Conservation (phyloP, 2,113 vertebrate species). For the Ctenodactylus gundi region DNA sequence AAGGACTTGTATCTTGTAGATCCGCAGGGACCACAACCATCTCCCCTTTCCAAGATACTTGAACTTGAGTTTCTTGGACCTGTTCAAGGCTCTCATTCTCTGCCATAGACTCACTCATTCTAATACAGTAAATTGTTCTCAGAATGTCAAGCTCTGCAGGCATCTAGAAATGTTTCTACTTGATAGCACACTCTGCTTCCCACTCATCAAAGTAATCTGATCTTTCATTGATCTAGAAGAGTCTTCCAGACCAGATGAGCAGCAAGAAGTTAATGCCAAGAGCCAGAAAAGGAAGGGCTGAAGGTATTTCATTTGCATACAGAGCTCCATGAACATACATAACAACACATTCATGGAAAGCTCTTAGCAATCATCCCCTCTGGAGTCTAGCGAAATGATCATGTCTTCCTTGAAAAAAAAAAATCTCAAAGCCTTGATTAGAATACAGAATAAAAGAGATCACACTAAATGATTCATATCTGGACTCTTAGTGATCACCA, state of each 20-base stretch:
- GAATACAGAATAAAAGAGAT: neutral
- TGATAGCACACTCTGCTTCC: neutral
- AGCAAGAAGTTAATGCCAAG: neutral
- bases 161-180: neutral
- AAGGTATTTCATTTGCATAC: neutral
- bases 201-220: neutral
- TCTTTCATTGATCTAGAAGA: constrained; percentile 12
- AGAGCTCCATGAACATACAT: neutral
- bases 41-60: neutral
- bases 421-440: neutral
- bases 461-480: neutral
- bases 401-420: neutral
- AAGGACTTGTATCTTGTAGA: neutral
- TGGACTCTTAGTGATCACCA: neutral
- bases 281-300: neutral
- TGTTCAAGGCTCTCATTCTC: neutral
- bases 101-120: neutral
- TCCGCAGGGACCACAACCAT: neutral
- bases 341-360: neutral
- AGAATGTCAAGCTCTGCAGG: neutral
- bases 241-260: neutral
- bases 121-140: neutral
- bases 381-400: neutral
- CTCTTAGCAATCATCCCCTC: neutral
- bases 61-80: neutral